Base-by-base conservation (phyloP, 2,113 vertebrate species). In the Willisornis vidua region DNA sequence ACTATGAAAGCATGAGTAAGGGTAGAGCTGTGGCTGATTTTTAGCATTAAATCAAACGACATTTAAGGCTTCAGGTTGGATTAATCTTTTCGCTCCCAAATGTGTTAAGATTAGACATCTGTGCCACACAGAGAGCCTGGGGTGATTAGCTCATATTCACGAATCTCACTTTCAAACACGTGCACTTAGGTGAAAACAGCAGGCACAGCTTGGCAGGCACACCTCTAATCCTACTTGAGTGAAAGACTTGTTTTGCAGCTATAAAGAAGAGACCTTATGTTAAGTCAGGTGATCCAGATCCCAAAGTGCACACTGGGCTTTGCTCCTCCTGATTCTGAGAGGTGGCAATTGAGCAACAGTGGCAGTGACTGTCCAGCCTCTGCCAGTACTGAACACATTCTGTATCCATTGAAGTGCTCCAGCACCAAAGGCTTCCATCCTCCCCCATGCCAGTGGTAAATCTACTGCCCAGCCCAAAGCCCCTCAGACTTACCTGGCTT, bases 401-500 rank as follows among this genome's bases (percentile, higher is more conserved):
- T 33, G 39, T 13, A 20, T 20, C 18, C 66, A 71, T 7, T n/a
- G 45, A 66, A 80, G 12, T 10, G 26, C 25, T 61, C 43, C 63
- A 83, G 63, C 9, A 63, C 19, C 25, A 80, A 41, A 77, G 16
- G 26, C 5, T 52, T 73, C 54, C 45, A 93, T 12, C 31, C 33
- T 66, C 23, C 31, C 58, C 61, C 28, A 58, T 63, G 14, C 51
- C 71, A 58, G 25, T 25, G 65, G 31, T 15, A n/a, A 75, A 67
- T 8, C 7, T 71, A 37, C 22, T 33, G 10, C 41, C 54, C 70
- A 71, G 33, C 9, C 59, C 66, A 61, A 95, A 82, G 13, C n/a
- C 39, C 41, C 62, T 19, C 19, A 26, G 48, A 96, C 98, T 98
- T 94, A 98, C 98, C 29, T 49, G 51, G 51, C 46, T 43, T 29